Evolutionary conservation across 1,140 invertebrate species (phyloP), one percentile per base, ranked within the genome.

Genomic region (Daktulosphaira vitifoliae): DNA sequence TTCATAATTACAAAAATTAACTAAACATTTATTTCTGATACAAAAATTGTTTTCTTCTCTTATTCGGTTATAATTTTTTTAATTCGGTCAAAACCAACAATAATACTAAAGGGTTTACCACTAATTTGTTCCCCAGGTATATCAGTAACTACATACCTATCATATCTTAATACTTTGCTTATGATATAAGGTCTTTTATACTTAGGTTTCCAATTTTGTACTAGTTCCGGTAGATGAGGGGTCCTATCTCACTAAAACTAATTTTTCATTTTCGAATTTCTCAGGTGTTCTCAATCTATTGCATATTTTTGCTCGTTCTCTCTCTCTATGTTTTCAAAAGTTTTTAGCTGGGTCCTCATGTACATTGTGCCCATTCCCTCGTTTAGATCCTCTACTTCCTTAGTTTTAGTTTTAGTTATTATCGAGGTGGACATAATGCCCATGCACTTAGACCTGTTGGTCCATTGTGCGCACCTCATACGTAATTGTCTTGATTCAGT

Each of bases 1-100:
- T n/a, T n/a, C n/a, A n/a, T n/a, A n/a, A n/a, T n/a, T n/a, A n/a
- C n/a, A n/a, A n/a, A n/a, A n/a, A n/a, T n/a, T n/a, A n/a, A n/a
- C n/a, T n/a, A n/a, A n/a, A n/a, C n/a, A n/a, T n/a, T n/a, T n/a
- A n/a, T n/a, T n/a, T n/a, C n/a, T n/a, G n/a, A n/a, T n/a, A n/a
- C n/a, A n/a, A n/a, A n/a, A n/a, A n/a, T n/a, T n/a, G n/a, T n/a
- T n/a, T n/a, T n/a, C n/a, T n/a, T n/a, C n/a, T n/a, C n/a, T n/a
- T n/a, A n/a, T n/a, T n/a, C n/a, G n/a, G n/a, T n/a, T n/a, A n/a
- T n/a, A n/a, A n/a, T n/a, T n/a, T n/a, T 33, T 16, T 51, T 51
- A 8, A 51, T 25, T 16, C 49, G 49, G 6, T 51, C 49, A 7
- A 51, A 51, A 51, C 49, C 49, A 7, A 51, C 9, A n/a, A 51